Evolutionary conservation across 2,113 vertebrate species (phyloP).

Genomic region (Corythornis vintsioides): DNA sequence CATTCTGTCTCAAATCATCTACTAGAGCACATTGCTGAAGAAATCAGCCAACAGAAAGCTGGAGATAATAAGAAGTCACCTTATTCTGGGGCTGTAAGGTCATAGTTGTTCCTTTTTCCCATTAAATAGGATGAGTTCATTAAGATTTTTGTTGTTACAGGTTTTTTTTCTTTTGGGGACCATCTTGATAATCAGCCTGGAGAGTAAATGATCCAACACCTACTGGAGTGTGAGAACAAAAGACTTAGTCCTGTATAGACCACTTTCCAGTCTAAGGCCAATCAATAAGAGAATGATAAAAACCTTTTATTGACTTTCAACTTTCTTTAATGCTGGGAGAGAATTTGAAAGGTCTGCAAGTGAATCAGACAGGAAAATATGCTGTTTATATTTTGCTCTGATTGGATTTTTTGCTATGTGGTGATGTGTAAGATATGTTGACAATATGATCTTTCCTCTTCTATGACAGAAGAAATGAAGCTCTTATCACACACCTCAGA

Average conservation of each 20-base stretch:
- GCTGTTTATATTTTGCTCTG: background rate
- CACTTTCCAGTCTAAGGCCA: background rate
- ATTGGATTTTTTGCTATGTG: background rate
- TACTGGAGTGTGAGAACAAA: background rate
- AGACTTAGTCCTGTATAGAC: background rate
- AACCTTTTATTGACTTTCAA: background rate
- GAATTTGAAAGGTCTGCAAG: background rate
- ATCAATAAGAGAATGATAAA: background rate
- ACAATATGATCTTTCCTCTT: background rate
- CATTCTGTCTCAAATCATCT: background rate
- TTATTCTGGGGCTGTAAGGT: fast-evolving
- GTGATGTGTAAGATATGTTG: background rate
- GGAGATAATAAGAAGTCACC: background rate
- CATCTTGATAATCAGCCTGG: background rate
- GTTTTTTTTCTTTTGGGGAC: background rate
- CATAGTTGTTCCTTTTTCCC: background rate
- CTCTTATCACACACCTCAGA: background rate
- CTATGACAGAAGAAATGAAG: background rate
- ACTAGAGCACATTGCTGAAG: background rate
- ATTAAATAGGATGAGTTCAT: background rate
- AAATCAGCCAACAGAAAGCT: background rate
- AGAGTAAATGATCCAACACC: background rate
- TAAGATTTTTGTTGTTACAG: background rate
- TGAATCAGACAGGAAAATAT: background rate
- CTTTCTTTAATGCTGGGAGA: background rate